Evolutionary conservation across 2,888 invertebrate species (phyloP), one percentile per base, ranked within the genome.

Genomic region (Linnaemya tessellans): DNA sequence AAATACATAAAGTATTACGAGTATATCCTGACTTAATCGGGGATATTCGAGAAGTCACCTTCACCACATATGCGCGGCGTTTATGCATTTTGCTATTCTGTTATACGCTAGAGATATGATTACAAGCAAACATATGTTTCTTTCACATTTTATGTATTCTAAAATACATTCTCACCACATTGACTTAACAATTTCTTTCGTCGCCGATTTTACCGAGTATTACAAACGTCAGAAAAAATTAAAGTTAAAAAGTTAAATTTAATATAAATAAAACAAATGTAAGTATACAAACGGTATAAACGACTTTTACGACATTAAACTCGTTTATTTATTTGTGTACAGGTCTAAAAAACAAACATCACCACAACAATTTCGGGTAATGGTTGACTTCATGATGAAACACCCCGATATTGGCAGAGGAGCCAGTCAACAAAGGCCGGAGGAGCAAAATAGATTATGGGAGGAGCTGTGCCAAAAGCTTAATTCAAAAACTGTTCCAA

Each of bases 361-460:
- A 3, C 60, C 35, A n/a, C 35, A 60, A 35, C 35, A 60, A 60
- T 60, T 60, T 18, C 3, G 18, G 1, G 18, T 9, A 18, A 35
- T 60, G 60, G 25, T 56, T 56, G 56, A 56, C 15, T 56, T 25
- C 15, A 56, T 56, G 25, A 5, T 56, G 25, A 13, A 9, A 5
- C 35, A 60, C 9, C 35, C 35, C 18, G 60, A 60, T 35, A 60
- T 60, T 35, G 60, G 58, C 5, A 58, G 15, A 30, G 58, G 8
- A n/a, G n/a, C n/a, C n/a, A n/a, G n/a, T n/a, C n/a, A n/a, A n/a
- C n/a, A n/a, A n/a, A n/a, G n/a, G n/a, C 58, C 58, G 15, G 58
- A 58, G n/a, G 58, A 58, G 15, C 58, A 58, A 58, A 58, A 58
- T n/a, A n/a, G 9, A 9, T n/a, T 58, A 30, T 58, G n/a, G 9